phyloP scores from a whole-genome alignment of 1,140 invertebrate species.

The Anoplophora glabripennis region DNA sequence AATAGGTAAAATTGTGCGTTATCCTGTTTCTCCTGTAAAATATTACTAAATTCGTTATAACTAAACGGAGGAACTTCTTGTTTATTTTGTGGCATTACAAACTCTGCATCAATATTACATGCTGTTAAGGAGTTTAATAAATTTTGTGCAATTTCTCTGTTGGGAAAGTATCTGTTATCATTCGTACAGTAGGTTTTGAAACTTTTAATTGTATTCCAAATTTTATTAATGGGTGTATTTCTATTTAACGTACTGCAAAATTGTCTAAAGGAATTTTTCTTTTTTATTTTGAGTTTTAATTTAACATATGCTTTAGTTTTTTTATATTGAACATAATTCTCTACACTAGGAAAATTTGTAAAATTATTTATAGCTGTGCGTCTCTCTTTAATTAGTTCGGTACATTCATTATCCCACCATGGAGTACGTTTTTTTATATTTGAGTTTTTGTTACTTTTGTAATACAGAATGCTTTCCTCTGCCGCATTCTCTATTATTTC shows the following conservation, averaged over 20 bases:
- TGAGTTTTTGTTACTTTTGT: background rate
- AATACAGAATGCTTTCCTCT: background rate
- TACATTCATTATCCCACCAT: conserved; percentile 8
- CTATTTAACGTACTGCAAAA: background rate
- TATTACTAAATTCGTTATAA: too few species aligned
- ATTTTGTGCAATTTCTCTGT: too few species aligned
- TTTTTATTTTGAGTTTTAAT: background rate
- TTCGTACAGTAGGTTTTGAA: background rate
- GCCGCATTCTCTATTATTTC: too few species aligned
- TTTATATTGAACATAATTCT: background rate
- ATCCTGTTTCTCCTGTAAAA: background rate
- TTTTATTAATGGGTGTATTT: background rate
- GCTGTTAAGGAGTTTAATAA: background rate
- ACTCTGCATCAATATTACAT: conserved; percentile 8
- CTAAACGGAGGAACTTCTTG: background rate
- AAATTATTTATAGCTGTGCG: background rate
- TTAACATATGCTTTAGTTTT: background rate
- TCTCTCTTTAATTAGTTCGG: background rate
- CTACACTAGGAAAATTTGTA: background rate
- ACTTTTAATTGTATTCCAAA: background rate
- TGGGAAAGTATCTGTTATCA: too few species aligned
- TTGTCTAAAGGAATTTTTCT: background rate
- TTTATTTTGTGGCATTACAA: conserved; percentile 1
- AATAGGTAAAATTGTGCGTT: background rate
- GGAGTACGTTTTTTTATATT: background rate